Evolutionary conservation across 2,113 vertebrate genomes (phyloP).

Genomic region (Zeus faber): DNA sequence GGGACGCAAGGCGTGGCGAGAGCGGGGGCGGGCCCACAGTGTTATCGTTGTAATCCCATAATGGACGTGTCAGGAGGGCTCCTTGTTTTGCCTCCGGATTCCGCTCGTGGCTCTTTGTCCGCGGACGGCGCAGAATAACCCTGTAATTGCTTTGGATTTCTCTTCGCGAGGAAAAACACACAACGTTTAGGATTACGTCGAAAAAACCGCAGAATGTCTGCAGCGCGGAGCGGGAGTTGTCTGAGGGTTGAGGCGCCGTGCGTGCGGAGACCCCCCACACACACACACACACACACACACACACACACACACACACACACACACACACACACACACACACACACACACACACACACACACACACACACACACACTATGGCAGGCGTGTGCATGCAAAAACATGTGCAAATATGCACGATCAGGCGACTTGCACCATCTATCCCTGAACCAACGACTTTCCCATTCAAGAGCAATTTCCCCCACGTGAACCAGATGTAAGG

Average conservation of each 20-base stretch:
- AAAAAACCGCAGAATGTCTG: slow-evolving; percentile 21
- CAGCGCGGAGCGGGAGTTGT: slow-evolving; percentile 5
- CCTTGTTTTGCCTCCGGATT: slow-evolving; percentile 39
- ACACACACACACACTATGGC: slow-evolving; percentile 8
- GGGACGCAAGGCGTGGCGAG: slow-evolving; percentile 33
- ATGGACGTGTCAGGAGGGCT: slow-evolving; percentile 50
- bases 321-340: background rate
- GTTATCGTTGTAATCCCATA: slow-evolving; percentile 62
- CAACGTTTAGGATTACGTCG: slow-evolving; percentile 43
- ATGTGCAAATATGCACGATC: slow-evolving; percentile 13
- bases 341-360: background rate
- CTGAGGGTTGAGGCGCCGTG: slow-evolving; percentile 5
- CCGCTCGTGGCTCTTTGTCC: slow-evolving; percentile 49
- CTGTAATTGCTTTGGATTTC: slow-evolving; percentile 53
- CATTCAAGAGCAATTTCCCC: slow-evolving; percentile 50
- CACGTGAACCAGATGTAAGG: slow-evolving; percentile 44
- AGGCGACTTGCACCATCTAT: too few relatives aligned
- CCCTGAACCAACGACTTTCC: too few relatives aligned
- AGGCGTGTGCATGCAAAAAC: slow-evolving; percentile 3
- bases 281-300: too few relatives aligned
- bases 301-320: slow-evolving; percentile 17
- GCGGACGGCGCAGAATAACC: slow-evolving; percentile 41
- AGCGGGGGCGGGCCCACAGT: slow-evolving; percentile 34
- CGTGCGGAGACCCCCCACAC: background rate
- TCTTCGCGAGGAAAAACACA: slow-evolving; percentile 49